Percentiles rank a stretch among this genome's conserved stretches.
These are phyloP conservation scores for Zeus faber DNA, from an alignment of 2,113 vertebrate genomes.

Conservation along the genomic window DNA sequence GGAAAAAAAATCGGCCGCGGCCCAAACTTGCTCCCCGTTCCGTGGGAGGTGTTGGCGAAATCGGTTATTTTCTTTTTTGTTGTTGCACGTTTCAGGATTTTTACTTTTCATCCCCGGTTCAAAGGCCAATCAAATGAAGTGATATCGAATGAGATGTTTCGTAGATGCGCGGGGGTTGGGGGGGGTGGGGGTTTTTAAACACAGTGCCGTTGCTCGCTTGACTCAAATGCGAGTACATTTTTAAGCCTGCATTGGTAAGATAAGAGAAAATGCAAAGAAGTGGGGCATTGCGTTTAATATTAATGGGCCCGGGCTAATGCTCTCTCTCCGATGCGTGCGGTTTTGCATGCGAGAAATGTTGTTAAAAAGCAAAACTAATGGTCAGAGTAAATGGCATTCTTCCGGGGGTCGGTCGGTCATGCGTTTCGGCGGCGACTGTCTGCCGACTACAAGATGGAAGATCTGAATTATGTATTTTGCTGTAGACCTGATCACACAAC, in stretches of 20 bases:
- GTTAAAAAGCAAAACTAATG: conserved; percentile 40
- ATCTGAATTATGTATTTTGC: conserved; percentile 42
- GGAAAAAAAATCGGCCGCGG: not conserved
- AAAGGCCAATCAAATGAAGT: conserved; percentile 62
- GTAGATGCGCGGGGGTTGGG: too few species aligned
- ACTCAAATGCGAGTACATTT: conserved; percentile 56
- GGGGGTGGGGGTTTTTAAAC: conserved; percentile 21
- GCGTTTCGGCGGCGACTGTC: too few species aligned
- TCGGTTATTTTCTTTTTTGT: conserved; percentile 58
- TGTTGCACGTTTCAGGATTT: conserved; percentile 48
- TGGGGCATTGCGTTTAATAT: conserved; percentile 54
- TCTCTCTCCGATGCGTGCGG: conserved; percentile 11
- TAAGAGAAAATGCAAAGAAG: conserved; percentile 57
- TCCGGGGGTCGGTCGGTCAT: conserved; percentile 40
- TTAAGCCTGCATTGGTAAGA: conserved; percentile 57
- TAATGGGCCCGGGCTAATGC: conserved; percentile 46
- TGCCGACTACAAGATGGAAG: conserved; percentile 42
- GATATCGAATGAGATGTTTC: conserved; percentile 59
- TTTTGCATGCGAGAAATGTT: conserved; percentile 34
- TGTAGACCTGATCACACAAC: conserved; percentile 38
- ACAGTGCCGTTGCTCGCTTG: conserved; percentile 26
- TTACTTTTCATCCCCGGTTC: conserved; percentile 50
- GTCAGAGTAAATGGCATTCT: conserved; percentile 26
- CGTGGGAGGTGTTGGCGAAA: conserved; percentile 75
- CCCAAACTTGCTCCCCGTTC: conserved; percentile 41